Conservation (phyloP, 2,113 vertebrate species). For the Cephalophus harveyi region DNA sequence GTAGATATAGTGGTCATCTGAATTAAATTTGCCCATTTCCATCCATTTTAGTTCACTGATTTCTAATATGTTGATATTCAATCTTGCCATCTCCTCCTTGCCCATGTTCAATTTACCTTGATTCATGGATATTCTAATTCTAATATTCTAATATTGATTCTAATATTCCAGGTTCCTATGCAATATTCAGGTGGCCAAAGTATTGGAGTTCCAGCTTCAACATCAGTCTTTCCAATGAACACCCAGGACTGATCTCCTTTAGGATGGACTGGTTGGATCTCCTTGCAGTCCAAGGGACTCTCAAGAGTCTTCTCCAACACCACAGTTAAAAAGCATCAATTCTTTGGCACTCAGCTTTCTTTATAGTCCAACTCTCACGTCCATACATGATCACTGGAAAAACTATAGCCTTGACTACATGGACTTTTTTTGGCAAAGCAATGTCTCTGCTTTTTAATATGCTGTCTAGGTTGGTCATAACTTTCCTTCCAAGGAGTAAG, state of each 20-base stretch:
- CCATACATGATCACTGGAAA: background rate
- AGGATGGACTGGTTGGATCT: background rate
- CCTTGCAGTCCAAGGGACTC: background rate
- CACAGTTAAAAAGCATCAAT: background rate
- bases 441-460: background rate
- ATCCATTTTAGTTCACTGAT: background rate
- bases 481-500: background rate
- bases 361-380: background rate
- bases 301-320: background rate
- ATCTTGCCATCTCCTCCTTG: background rate
- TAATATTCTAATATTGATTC: no score
- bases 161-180: background rate
- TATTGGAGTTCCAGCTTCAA: background rate
- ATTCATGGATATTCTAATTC: background rate
- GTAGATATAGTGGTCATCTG: background rate
- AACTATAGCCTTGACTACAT: background rate
- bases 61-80: background rate
- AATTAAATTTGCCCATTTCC: background rate
- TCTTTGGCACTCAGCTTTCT: fast-evolving
- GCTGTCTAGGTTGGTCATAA: background rate
- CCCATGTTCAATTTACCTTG: background rate
- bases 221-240: background rate
- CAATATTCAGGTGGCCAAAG: background rate
- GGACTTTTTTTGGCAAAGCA: background rate
- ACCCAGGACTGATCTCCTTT: background rate